phyloP scores from a whole-genome alignment of 2,888 invertebrate species.

The Linyphia triangularis region DNA sequence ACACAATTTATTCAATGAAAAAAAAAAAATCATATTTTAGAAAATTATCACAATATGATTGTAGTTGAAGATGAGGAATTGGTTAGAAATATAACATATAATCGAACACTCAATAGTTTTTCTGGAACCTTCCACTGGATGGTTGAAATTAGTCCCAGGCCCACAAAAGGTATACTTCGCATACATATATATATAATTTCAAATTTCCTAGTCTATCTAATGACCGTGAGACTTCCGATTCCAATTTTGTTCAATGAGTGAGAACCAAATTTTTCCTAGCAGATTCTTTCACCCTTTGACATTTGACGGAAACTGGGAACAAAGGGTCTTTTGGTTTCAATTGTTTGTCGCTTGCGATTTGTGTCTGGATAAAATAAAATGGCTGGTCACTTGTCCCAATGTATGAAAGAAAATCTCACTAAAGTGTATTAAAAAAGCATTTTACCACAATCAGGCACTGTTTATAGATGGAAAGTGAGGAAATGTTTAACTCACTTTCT shows the following conservation, averaged over 20 bases:
- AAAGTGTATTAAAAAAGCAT: neutral
- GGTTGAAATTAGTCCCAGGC: too few relatives aligned
- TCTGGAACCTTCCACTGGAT: too few relatives aligned
- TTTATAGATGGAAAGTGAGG: neutral
- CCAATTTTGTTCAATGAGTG: constrained; percentile 13
- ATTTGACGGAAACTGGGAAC: neutral
- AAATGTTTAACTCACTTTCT: neutral
- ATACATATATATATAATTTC: constrained; percentile 3
- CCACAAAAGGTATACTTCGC: too few relatives aligned
- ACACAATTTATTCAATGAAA: too few relatives aligned
- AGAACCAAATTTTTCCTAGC: neutral
- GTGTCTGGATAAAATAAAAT: neutral
- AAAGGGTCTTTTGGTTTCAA: neutral
- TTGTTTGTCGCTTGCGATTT: neutral
- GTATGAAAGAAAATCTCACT: neutral
- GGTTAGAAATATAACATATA: too few relatives aligned
- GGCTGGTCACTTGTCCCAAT: neutral
- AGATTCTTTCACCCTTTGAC: neutral
- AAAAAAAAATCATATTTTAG: too few relatives aligned
- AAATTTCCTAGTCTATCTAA: neutral
- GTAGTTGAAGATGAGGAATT: too few relatives aligned
- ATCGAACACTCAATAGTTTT: too few relatives aligned
- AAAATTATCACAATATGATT: too few relatives aligned
- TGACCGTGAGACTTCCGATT: constrained; percentile 40
- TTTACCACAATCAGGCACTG: neutral